Conservation (phyloP, 2,888 invertebrate species). For the Altica lythri region DNA sequence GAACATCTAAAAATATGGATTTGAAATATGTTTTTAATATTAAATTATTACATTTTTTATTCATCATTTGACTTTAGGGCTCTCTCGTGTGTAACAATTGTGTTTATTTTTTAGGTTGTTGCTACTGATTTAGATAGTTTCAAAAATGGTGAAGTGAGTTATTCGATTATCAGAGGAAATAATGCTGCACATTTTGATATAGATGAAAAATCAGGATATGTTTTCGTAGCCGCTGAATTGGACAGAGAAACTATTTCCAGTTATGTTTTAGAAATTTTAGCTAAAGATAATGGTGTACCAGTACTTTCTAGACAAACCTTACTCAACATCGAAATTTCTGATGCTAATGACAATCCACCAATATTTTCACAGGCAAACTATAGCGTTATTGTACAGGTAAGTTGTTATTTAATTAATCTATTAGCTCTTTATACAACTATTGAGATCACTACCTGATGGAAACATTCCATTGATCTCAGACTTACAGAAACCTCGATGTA, state of each 20-base stretch:
- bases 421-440: too few species aligned
- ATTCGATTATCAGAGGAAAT: slow-evolving; percentile 79
- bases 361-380: slow-evolving; percentile 79
- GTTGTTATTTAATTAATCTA: slow-evolving; percentile 21
- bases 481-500: too few species aligned
- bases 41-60: too few species aligned
- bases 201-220: slow-evolving; percentile 75
- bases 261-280: slow-evolving; percentile 80
- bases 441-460: too few species aligned
- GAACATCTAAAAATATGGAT: too few species aligned
- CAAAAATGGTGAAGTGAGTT: slow-evolving; percentile 78
- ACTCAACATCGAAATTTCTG: slow-evolving; percentile 80
- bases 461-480: too few species aligned
- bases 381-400: slow-evolving; percentile 72
- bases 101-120: slow-evolving; percentile 59
- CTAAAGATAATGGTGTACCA: slow-evolving; percentile 81
- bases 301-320: slow-evolving; percentile 73
- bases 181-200: slow-evolving; percentile 76
- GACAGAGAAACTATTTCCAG: slow-evolving; percentile 82
- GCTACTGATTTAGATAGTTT: slow-evolving; percentile 86
- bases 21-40: too few species aligned
- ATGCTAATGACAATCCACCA: slow-evolving; percentile 93
- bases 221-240: slow-evolving; percentile 73
- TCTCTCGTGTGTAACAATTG: too few species aligned
- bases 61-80: too few species aligned